These are phyloP conservation scores for Cavia aperea DNA, from an alignment of 2,113 vertebrate species.

Conservation along the genomic window DNA sequence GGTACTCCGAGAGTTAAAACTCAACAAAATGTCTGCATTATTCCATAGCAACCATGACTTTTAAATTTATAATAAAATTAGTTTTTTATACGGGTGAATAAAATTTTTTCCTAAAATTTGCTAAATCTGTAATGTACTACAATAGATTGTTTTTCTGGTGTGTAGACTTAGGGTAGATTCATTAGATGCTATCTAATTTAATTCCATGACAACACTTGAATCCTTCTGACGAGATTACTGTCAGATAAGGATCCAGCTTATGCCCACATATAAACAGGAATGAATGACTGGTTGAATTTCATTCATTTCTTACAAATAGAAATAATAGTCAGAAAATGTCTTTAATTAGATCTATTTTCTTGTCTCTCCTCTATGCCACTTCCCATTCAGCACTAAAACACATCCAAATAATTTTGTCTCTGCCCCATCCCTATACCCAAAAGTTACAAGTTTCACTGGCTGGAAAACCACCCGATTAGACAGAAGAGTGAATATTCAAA, in stretches of 20 bases:
- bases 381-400: not conserved
- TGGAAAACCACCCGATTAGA: not conserved
- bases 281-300: not conserved
- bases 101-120: not conserved
- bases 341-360: not conserved
- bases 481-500: not conserved
- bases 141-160: not conserved
- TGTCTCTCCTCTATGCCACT: not conserved
- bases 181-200: not conserved
- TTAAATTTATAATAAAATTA: not conserved
- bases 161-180: not conserved
- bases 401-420: not conserved
- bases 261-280: not conserved
- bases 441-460: not conserved
- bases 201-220: not conserved
- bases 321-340: not conserved
- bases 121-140: not conserved
- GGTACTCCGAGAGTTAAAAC: not conserved
- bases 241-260: not conserved
- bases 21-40: not conserved
- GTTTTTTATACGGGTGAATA: not conserved
- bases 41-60: not conserved
- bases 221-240: not conserved
- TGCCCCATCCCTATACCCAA: rapidly evolving
- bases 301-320: not conserved